Base-by-base conservation (phyloP, 1,140 invertebrate genomes). In the Daktulosphaira vitifoliae region DNA sequence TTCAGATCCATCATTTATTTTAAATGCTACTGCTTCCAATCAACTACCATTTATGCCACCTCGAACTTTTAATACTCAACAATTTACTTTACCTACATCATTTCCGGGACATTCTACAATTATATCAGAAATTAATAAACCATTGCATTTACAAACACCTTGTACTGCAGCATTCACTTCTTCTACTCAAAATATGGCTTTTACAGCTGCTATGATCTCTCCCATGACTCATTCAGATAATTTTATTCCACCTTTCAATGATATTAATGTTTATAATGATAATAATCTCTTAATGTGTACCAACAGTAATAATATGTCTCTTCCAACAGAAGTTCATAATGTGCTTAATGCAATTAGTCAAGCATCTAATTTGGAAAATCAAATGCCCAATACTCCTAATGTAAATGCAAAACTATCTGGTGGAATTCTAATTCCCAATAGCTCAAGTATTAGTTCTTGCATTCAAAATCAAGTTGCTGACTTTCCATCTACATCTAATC, bases 151-250 rank as follows among this genome's bases (percentile, higher is more conserved):
- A 25, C 71, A 68, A 62, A 79, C 81, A 15, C 75, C 84, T 1
- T 85, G 84, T 75, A 82, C 81, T 3, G 86, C 88, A 3, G 81
- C 84, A 8, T 89, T 89, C 71, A 87, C 86, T 5, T 82, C 85
- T 15, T 88, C 84, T 3, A 82, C 84, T 44, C 83, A 86, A 71
- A 87, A 88, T 70, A 85, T 88, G 78, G 85, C 84, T 0, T 72
- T 88, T 2, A 87, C 85, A 3, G 83, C 85, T 6, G 82, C 85
- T 0, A 87, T 89, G 81, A 84, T 88, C 18, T 77, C 78, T 16
- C 78, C 78, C 11, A 67, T 65, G 16, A 42, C 71, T 50, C 72
- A 75, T 50, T 39, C 42, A 0, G 56, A 62, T 46, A 62, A 62
- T 33, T 62, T 48, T 22, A 62, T 48, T 62, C 53, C 22, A 18